Evolutionary conservation across 2,113 vertebrate species (phyloP).

Genomic region (Desmodus rotundus): DNA sequence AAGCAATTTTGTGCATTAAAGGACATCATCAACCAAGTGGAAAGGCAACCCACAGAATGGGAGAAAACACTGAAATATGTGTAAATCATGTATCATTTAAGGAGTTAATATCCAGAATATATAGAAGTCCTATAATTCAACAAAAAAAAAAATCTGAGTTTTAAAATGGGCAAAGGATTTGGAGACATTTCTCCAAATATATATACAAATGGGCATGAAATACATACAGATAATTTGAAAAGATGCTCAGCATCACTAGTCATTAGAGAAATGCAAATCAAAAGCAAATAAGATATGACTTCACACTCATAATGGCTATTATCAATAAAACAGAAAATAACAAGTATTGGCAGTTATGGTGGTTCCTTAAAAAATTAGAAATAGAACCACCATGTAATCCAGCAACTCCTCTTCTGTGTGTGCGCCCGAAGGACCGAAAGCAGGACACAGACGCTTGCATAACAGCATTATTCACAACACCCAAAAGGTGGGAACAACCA

Average conservation of each 20-base stretch:
- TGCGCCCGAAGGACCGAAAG: not conserved
- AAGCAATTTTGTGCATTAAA: not conserved
- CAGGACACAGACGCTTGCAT: not conserved
- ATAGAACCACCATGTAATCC: not conserved
- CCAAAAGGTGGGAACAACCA: not conserved
- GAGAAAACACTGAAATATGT: not conserved
- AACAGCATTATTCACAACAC: not conserved
- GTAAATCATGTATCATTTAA: not conserved
- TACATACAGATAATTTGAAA: not conserved
- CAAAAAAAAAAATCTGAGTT: not conserved
- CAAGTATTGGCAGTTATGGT: not conserved
- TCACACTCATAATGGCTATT: not conserved
- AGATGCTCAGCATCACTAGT: not conserved
- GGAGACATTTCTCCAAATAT: not conserved
- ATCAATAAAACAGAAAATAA: not conserved
- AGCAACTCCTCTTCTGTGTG: not conserved
- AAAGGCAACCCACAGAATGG: not conserved
- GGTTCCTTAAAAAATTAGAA: not conserved
- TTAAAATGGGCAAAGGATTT: not conserved
- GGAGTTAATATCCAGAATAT: not conserved
- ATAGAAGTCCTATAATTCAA: not conserved
- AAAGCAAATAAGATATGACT: not conserved
- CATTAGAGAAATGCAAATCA: not conserved
- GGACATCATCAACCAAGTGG: not conserved
- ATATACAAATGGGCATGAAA: not conserved